Percentiles rank a stretch among this genome's conserved stretches.
Evolutionary conservation across 2,888 invertebrate genomes (phyloP).

Genomic region (Stegophylla sp.): DNA sequence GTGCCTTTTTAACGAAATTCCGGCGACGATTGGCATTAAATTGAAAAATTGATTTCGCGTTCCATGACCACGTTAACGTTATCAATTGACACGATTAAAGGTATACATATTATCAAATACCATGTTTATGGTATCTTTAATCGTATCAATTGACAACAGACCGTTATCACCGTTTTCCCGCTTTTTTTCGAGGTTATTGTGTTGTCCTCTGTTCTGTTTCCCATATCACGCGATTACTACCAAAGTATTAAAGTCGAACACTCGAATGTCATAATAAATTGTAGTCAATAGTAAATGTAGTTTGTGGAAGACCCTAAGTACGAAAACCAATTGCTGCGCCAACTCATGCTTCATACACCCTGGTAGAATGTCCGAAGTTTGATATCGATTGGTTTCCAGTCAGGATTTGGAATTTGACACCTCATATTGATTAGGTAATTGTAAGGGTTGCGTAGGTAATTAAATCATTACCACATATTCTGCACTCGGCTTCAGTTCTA

Average conservation of each 20-base stretch:
- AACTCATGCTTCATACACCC: no score
- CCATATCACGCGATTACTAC: neutral
- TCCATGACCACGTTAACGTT: neutral
- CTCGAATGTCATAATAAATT: no score
- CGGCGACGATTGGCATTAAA: neutral
- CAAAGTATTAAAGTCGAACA: no score
- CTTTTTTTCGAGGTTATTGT: conserved; percentile 35
- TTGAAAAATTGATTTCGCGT: neutral
- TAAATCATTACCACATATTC: neutral
- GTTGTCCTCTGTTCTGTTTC: neutral
- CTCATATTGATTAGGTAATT: neutral
- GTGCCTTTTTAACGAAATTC: no score
- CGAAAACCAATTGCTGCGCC: neutral
- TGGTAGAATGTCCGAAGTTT: no score
- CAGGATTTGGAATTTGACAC: neutral
- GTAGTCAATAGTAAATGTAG: no score
- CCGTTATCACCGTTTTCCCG: conserved; percentile 38
- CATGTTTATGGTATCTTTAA: no score
- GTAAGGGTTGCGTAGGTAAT: no score
- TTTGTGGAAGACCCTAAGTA: neutral
- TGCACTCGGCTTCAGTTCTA: neutral
- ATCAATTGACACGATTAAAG: conserved; percentile 15
- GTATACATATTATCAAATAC: no score
- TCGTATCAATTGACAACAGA: no score
- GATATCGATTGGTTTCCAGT: neutral